Evolutionary conservation across 1,140 invertebrate species (phyloP), one percentile per base, ranked within the genome.

Genomic region (Chrysomallon squamiferum): DNA sequence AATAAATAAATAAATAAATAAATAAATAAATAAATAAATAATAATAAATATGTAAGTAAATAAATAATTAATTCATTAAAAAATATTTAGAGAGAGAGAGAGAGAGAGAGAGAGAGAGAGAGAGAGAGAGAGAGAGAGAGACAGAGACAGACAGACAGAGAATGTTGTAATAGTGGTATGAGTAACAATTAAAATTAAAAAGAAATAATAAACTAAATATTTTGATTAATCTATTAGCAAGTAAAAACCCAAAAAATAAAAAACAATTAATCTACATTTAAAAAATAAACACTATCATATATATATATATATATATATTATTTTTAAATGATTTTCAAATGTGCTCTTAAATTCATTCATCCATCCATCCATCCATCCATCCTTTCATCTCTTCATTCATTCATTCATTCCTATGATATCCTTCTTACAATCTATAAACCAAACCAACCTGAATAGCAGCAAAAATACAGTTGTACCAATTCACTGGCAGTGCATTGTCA

Each of bases 391-490:
- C 41, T 43, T 43, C n/a, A n/a, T 43, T 43, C 9, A 9, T 11
- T 9, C 9, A 43, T 43, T n/a, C 9, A 43, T 9, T 43, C n/a
- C 9, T 9, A 11, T 43, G 9, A n/a, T 43, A n/a, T 9, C 9
- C 9, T n/a, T 43, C 9, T 9, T 9, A 43, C 41, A n/a, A 43
- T 43, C 9, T n/a, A 43, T n/a, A 9, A 43, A 43, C 9, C 9
- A 43, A 32, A 33, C 57, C 33, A 56, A 72, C 69, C 69, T 74
- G 73, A 43, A 65, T 7, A 13, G 66, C 66, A n/a, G 67, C 62
- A 66, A 72, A 67, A 7, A 72, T 52, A 59, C 62, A 72, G 56
- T 72, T 72, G 60, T 69, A 74, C 69, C 69, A 72, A 18, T 65
- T 61, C 38, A 62, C n/a, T n/a, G 73, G 69, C 18, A 66, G 47